A percentile compares a stretch with the other conserved stretches of the same genome.
phyloP scores from a whole-genome alignment of 2,797 vertebrate species.

The Diplodus sargus region DNA sequence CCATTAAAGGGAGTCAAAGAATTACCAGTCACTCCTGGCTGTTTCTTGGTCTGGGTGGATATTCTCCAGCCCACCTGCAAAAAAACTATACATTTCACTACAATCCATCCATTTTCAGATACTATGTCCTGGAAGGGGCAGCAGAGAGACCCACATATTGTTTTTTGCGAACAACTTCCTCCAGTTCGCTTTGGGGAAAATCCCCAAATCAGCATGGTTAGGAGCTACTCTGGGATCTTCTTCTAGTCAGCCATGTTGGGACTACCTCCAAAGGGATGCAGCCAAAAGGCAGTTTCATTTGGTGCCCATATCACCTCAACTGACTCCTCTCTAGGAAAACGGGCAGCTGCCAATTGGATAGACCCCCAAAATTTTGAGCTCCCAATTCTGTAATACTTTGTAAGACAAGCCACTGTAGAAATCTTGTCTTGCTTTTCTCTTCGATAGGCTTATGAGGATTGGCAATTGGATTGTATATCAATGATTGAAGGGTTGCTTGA shows the following conservation, averaged over 20 bases:
- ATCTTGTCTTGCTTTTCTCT: not conserved
- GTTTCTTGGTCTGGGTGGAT: conserved; percentile 38
- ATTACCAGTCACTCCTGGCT: conserved; percentile 47
- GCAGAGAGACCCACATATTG: not conserved
- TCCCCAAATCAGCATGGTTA: conserved; percentile 5
- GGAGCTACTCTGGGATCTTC: conserved; percentile 18
- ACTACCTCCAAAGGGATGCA: conserved; percentile 32
- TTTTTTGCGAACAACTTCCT: conserved; percentile 25
- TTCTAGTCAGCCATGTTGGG: conserved; percentile 13
- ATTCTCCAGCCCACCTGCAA: conserved; percentile 25
- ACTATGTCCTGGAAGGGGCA: conserved; percentile 9
- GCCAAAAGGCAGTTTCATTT: conserved; percentile 17
- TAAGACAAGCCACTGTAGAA: not conserved
- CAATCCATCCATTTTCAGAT: conserved; percentile 25
- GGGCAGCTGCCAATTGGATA: not conserved
- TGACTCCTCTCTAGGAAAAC: conserved; percentile 12
- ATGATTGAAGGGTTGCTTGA: no score
- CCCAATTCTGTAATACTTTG: not conserved
- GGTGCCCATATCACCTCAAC: conserved; percentile 37
- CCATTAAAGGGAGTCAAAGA: conserved; percentile 62
- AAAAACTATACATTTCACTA: conserved; percentile 39
- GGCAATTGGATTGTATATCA: no score
- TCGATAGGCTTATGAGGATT: no score
- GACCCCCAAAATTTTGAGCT: conserved; percentile 5
- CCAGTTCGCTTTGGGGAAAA: conserved; percentile 19